Evolutionary conservation across 2,888 invertebrate species (phyloP), one percentile per base, ranked within the genome.

Genomic region (Drosophila lutescens): DNA sequence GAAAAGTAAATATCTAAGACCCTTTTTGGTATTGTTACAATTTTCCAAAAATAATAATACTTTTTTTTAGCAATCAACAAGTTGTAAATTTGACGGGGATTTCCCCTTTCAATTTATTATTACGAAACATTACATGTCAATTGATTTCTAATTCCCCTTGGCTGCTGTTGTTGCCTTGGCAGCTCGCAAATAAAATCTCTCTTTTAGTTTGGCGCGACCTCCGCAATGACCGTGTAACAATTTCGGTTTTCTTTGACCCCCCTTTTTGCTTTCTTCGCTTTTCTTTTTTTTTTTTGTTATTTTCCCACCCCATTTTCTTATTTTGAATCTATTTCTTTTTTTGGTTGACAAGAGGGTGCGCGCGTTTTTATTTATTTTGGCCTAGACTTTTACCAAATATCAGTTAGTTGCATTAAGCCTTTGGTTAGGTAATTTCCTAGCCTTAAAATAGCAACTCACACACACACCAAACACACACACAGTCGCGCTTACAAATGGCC

Each of bases 221-320:
- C 88, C 88, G 77, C 84, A 88, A 84, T 84, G 84, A 75, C 84
- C 84, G 84, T 84, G 88, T 88, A 86, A 88, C 88, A 84, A 84
- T 84, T 84, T 84, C 74, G 84, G 86, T 34, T 62, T 41, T 41
- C 62, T 47, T 49, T 49, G 17, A n/a, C n/a, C n/a, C 34, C 63
- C 15, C 15, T 13, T 41, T 41, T 5, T n/a, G n/a, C 15, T 17
- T 23, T 20, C 12, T 38, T 32, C 30, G 5, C 20, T 20, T 3
- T 20, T 3, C 4, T 20, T 30, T n/a, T 2, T 7, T 9, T 44
- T 8, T 4, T 4, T 4, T n/a, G 12, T 34, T 10, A 10, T 26
- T 44, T 55, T 20, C 20, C 43, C 43, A 49, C 34, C 47, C 23
- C 23, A 15, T 38, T 15, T 26, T 30, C n/a, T 47, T 32, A 44